phyloP scores from a whole-genome alignment of 2,888 invertebrate species.

The Tachina fera region DNA sequence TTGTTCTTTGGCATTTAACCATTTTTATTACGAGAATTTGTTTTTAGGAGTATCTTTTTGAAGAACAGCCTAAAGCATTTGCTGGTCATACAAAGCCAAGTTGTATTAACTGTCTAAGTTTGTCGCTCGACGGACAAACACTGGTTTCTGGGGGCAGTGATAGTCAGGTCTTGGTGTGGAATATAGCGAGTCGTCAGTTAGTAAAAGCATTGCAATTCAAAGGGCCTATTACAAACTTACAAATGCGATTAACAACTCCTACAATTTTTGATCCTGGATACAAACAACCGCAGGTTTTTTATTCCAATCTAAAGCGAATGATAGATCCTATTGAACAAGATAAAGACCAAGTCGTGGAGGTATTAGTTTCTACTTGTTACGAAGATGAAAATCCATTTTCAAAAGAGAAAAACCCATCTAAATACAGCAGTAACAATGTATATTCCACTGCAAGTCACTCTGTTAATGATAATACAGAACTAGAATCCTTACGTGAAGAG shows the following conservation, averaged over 20 bases:
- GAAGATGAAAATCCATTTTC: conserved; percentile 38
- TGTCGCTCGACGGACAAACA: conserved; percentile 88
- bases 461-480: conserved; percentile 54
- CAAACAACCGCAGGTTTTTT: conserved; percentile 85
- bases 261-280: conserved; percentile 85
- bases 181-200: conserved; percentile 90
- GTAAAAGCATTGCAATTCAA: conserved; percentile 88
- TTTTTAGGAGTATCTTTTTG: conserved; percentile 85
- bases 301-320: conserved; percentile 87
- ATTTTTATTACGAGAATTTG: background rate
- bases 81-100: conserved; percentile 86
- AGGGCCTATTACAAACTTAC: conserved; percentile 89
- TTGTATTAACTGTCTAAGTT: conserved; percentile 88
- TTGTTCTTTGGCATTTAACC: background rate
- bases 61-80: conserved; percentile 84
- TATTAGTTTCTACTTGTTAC: conserved; percentile 76
- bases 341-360: conserved; percentile 83
- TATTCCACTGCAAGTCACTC: conserved; percentile 9
- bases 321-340: conserved; percentile 83
- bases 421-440: background rate
- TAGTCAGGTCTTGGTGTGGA: conserved; percentile 90
- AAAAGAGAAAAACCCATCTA: background rate
- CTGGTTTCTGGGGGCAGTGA: conserved; percentile 91
- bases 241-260: conserved; percentile 85
- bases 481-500: conserved; percentile 66